Evolutionary conservation across 1,140 invertebrate species (phyloP), one percentile per base, ranked within the genome.

Genomic region (Stegodyphus dumicola): DNA sequence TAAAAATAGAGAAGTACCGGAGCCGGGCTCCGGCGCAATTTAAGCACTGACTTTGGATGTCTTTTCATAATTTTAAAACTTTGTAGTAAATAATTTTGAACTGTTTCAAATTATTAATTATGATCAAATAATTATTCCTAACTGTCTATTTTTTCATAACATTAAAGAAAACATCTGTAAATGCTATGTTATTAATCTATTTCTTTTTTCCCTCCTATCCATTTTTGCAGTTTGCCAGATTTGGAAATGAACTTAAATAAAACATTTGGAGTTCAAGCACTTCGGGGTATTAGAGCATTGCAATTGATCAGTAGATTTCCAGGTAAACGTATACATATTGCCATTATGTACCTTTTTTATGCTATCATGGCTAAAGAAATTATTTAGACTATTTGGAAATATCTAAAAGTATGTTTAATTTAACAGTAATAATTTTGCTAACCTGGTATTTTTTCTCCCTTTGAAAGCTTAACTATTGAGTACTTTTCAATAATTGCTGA

Each of bases 201-300:
- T 11, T 60, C 15, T 60, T 60, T 60, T 9, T 11, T 11, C 9
- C 15, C 15, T 2, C 15, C 56, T 60, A 60, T 11, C 56, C 15
- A 60, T 71, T 10, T 33, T 71, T 70, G 13, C 15, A 80, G 78
- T 71, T 71, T 80, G n/a, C 51, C 65, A 18, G n/a, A 71, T 71
- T 53, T 71, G 7, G 67, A 71, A 15, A 33, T 54, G 9, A 60
- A 15, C n/a, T n/a, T 18, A 15, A 73, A 33, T 17, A 60, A 33
- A 81, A 17, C 7, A 18, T 73, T 64, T 60, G 52, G 54, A 18
- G 7, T 73, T 11, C 69, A 81, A 49, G 48, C 78, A 17, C 48
- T 73, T 6, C 6, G 78, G 51, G 78, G 69, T 5, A 64, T 81
- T 10, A 64, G 78, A 60, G 18, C 69, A n/a, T 60, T 81, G n/a